A percentile compares a stretch with the other conserved stretches of the same genome.
phyloP scores from a whole-genome alignment of 2,888 invertebrate genomes.

The Drosophila subsilvestris region DNA sequence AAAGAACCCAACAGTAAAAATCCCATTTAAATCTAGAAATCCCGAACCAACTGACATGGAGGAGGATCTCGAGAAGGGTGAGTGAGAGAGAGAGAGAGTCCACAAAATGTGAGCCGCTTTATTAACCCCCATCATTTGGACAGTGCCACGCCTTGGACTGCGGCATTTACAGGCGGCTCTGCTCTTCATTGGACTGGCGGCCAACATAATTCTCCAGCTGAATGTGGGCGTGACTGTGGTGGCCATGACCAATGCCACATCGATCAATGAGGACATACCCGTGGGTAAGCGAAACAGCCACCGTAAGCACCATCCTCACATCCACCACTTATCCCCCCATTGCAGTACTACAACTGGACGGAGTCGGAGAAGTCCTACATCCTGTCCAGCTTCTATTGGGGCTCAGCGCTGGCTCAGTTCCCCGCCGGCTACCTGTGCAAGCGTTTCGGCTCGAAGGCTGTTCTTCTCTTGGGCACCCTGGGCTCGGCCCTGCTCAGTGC shows the following conservation, averaged over 20 bases:
- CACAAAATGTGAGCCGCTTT: background rate
- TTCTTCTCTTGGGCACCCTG: constrained; percentile 86
- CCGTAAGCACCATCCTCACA: constrained; percentile 12
- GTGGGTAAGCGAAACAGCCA: constrained; percentile 65
- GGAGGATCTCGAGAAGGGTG: constrained; percentile 19
- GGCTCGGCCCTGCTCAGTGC: constrained; percentile 88
- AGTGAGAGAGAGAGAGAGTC: background rate
- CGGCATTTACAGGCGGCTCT: constrained; percentile 87
- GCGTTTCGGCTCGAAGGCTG: constrained; percentile 88
- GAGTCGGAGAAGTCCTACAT: constrained; percentile 85
- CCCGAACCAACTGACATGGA: constrained; percentile 19
- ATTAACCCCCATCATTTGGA: background rate
- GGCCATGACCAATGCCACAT: constrained; percentile 88
- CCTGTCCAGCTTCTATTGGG: constrained; percentile 91
- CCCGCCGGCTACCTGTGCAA: constrained; percentile 88
- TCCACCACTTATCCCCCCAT: background rate
- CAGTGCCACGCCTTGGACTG: constrained; percentile 84
- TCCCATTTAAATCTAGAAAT: background rate
- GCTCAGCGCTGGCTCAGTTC: constrained; percentile 87
- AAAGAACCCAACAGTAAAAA: background rate
- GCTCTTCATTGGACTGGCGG: constrained; percentile 86
- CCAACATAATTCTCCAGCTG: constrained; percentile 87
- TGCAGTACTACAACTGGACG: constrained; percentile 84
- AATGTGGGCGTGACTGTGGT: constrained; percentile 90
- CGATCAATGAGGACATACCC: constrained; percentile 74